Evolutionary conservation across 1,140 invertebrate genomes (phyloP).

Genomic region (Ceratitis capitata): DNA sequence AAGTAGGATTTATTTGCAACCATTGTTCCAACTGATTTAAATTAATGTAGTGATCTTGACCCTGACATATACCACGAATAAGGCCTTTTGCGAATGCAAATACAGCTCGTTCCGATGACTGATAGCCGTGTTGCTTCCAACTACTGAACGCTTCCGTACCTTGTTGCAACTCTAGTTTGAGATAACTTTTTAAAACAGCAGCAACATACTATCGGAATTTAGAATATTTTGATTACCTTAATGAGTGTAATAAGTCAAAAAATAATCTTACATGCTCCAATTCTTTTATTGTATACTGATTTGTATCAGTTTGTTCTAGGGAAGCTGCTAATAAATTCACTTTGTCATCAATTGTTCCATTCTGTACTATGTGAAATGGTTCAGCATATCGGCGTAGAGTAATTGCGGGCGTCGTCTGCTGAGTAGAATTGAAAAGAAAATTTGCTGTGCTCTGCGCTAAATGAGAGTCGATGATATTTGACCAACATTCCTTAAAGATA

Average conservation of each 20-base stretch:
- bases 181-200: constrained; percentile 60
- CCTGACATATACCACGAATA: constrained; percentile 58
- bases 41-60: constrained; percentile 54
- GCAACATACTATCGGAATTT: constrained; percentile 54
- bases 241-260: not conserved
- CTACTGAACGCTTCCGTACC: constrained; percentile 61
- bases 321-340: constrained; percentile 53
- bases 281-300: constrained; percentile 55
- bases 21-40: constrained; percentile 57
- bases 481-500: constrained; percentile 56
- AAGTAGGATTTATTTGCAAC: constrained; percentile 60
- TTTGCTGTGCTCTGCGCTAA: constrained; percentile 58
- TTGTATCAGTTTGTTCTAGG: constrained; percentile 46
- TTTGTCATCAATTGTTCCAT: constrained; percentile 57
- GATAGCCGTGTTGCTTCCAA: constrained; percentile 69
- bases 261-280: constrained; percentile 52
- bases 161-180: constrained; percentile 53
- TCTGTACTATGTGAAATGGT: constrained; percentile 59
- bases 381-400: constrained; percentile 52
- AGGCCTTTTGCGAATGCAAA: constrained; percentile 68
- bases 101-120: constrained; percentile 67
- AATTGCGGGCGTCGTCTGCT: constrained; percentile 50
- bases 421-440: constrained; percentile 56
- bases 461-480: constrained; percentile 55
- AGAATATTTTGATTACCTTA: not conserved